Evolutionary conservation across 2,888 invertebrate species (phyloP).

Genomic region (Ischnus inquisitorius): DNA sequence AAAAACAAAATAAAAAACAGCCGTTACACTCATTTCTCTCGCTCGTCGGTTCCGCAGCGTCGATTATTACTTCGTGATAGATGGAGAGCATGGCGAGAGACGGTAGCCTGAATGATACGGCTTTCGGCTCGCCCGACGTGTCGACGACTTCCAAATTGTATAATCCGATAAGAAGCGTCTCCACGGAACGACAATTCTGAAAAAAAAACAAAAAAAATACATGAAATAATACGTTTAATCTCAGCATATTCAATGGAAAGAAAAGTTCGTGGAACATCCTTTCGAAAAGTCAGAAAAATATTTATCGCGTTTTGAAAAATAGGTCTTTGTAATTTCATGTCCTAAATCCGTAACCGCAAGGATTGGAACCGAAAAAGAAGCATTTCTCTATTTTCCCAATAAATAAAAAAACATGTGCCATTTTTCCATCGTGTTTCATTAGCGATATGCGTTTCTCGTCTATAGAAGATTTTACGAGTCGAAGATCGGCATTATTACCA

Average conservation of each 20-base stretch:
- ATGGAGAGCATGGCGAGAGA: slow-evolving; percentile 96
- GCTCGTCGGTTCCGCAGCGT: neutral
- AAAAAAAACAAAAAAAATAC: slow-evolving; percentile 86
- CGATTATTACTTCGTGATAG: slow-evolving; percentile 92
- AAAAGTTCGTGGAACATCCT: too few species aligned
- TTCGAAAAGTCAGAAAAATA: too few species aligned
- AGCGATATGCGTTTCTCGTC: too few species aligned
- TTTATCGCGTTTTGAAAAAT: too few species aligned
- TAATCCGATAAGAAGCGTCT: slow-evolving; percentile 88
- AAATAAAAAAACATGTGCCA: too few species aligned
- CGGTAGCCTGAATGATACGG: slow-evolving; percentile 95
- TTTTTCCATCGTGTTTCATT: too few species aligned
- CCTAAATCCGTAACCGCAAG: too few species aligned
- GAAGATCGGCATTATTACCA: neutral
- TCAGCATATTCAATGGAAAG: too few species aligned
- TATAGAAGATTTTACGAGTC: too few species aligned
- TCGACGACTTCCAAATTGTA: slow-evolving; percentile 96
- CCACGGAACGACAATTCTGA: slow-evolving; percentile 86
- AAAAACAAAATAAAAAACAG: slow-evolving; percentile 76
- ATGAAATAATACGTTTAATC: neutral
- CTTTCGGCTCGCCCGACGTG: slow-evolving; percentile 93
- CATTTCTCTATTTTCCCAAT: too few species aligned
- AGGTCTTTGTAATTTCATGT: too few species aligned
- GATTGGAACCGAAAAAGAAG: too few species aligned
- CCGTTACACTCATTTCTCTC: neutral